A percentile compares a stretch with the other conserved stretches of the same genome.
phyloP scores from a whole-genome alignment of 2,888 invertebrate genomes.

The Tetranychus truncatus region DNA sequence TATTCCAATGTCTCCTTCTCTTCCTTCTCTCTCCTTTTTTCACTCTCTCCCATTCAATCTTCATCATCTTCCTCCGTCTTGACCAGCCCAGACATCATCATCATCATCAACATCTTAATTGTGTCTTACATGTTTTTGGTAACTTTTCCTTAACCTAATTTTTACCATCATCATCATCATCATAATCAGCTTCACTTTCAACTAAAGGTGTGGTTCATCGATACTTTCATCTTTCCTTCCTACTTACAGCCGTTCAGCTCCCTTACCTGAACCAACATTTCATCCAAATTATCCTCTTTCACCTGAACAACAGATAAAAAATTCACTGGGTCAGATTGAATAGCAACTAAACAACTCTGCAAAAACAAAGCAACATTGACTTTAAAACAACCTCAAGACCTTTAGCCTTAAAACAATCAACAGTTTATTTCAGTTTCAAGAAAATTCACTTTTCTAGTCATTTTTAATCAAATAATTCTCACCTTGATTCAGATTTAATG shows the following conservation, averaged over 20 bases:
- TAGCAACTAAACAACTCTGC: too few relatives aligned
- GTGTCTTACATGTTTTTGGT: conserved; percentile 4
- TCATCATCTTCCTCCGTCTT: background rate
- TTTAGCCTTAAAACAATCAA: too few relatives aligned
- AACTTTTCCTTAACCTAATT: conserved; percentile 6
- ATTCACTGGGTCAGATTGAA: too few relatives aligned
- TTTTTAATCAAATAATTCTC: too few relatives aligned
- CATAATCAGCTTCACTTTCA: too few relatives aligned
- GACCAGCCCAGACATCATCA: conserved; percentile 2
- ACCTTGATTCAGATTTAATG: too few relatives aligned
- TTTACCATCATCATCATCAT: background rate
- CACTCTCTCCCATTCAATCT: background rate
- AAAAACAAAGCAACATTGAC: too few relatives aligned
- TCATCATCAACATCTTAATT: conserved; percentile 2
- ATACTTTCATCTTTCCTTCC: background rate
- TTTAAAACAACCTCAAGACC: too few relatives aligned
- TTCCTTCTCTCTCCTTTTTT: conserved; percentile 1
- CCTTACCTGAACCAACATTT: background rate
- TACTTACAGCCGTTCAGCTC: background rate
- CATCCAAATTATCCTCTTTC: background rate
- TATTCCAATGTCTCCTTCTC: conserved; percentile 6
- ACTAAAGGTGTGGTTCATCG: background rate
- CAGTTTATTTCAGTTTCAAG: too few relatives aligned
- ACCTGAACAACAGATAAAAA: too few relatives aligned
- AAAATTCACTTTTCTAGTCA: too few relatives aligned